Percentiles rank a stretch among this genome's conserved stretches.
These are phyloP conservation scores for Littorina saxatilis DNA, from an alignment of 1,140 invertebrate species.

Conservation along the genomic window DNA sequence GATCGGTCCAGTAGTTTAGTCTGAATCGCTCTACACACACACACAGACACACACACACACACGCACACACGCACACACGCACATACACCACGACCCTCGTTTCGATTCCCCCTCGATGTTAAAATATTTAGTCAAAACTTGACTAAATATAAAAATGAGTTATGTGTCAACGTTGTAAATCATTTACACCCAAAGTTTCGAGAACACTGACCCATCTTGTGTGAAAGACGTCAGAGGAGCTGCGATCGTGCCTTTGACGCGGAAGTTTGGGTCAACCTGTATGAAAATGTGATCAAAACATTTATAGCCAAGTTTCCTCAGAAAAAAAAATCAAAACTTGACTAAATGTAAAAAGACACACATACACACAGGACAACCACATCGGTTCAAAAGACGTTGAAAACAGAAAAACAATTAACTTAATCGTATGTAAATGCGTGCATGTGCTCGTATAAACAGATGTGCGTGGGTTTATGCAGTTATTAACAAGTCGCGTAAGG, in stretches of 20 bases:
- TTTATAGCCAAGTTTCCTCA: background rate
- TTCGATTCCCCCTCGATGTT: background rate
- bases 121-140: background rate
- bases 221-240: conserved; percentile 1
- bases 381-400: no score
- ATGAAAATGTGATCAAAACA: background rate
- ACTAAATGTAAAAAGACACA: background rate
- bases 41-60: background rate
- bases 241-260: background rate
- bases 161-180: no score
- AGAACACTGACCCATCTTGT: conserved; percentile 5
- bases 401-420: no score
- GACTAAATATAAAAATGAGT: background rate
- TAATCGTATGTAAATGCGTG: background rate
- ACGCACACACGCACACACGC: background rate
- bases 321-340: background rate
- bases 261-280: conserved; percentile 10
- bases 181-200: background rate
- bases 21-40: no score
- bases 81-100: background rate
- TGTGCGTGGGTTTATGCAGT: no score
- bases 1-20: no score
- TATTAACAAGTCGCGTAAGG: no score
- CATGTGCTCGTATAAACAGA: no score
- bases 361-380: background rate